Evolutionary conservation across 1,140 invertebrate species (phyloP).

Genomic region (Lepidotrigona ventralis): DNA sequence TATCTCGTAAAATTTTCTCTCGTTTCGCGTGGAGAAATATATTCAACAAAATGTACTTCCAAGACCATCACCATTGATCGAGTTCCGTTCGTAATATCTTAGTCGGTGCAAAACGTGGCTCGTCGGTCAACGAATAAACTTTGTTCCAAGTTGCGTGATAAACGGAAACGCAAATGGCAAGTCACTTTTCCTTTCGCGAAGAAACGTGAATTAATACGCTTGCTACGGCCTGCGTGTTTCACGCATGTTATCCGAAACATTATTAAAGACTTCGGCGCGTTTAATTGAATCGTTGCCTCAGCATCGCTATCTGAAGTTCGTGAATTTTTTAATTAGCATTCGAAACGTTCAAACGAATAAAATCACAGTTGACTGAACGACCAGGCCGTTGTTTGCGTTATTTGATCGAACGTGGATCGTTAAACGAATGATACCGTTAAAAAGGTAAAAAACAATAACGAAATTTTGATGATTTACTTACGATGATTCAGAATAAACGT

Average conservation of each 20-base stretch:
- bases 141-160: constrained; percentile 1
- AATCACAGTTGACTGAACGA: not conserved
- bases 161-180: constrained; percentile 21
- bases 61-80: not conserved
- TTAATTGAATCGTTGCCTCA: not conserved
- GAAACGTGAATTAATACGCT: constrained; percentile 28
- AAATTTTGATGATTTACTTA: too few species aligned
- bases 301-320: not conserved
- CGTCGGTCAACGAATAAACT: not conserved
- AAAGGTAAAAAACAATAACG: too few species aligned
- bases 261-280: not conserved
- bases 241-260: not conserved
- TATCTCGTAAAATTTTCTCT: not conserved
- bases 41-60: too few species aligned
- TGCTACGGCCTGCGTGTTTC: not conserved
- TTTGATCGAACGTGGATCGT: not conserved
- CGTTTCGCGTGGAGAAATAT: not conserved
- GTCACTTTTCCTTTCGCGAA: constrained; percentile 32
- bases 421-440: not conserved
- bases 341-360: too few species aligned
- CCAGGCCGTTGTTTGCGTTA: too few species aligned
- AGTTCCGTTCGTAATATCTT: not conserved
- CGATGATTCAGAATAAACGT: too few species aligned
- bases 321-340: not conserved
- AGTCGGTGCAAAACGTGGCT: not conserved